Evolutionary conservation across 2,113 vertebrate genomes (phyloP).

Genomic region (Dascyllus trimaculatus): DNA sequence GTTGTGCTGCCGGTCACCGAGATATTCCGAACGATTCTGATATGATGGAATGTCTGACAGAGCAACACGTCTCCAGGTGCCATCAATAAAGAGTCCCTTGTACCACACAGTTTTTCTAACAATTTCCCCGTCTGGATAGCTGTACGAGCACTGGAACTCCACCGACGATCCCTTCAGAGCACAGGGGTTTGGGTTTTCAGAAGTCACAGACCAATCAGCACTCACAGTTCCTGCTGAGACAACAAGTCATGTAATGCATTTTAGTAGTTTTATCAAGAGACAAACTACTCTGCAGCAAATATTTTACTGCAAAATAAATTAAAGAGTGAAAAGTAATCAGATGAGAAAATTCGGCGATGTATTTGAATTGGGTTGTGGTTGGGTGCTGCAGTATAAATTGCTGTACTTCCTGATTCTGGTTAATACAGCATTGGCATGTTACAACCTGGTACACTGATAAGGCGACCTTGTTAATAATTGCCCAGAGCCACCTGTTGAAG

Average conservation of each 20-base stretch:
- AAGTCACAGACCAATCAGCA: constrained; percentile 17
- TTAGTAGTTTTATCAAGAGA: neutral
- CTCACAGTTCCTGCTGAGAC: constrained; percentile 25
- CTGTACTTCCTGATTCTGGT: no score
- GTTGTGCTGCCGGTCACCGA: constrained; percentile 36
- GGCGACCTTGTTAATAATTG: no score
- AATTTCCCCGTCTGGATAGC: constrained; percentile 14
- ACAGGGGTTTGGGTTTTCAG: constrained; percentile 50
- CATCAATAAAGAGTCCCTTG: neutral
- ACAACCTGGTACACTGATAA: no score
- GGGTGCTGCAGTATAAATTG: no score
- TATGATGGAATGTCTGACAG: constrained; percentile 30
- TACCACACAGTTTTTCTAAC: constrained; percentile 8
- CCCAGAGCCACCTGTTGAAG: no score
- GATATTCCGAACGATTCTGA: constrained; percentile 34
- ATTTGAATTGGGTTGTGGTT: no score
- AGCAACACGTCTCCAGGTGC: neutral
- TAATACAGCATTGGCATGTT: no score
- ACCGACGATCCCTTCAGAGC: constrained; percentile 47
- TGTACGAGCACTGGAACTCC: constrained; percentile 49
- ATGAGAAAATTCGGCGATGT: no score
- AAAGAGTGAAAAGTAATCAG: no score
- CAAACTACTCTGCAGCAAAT: neutral
- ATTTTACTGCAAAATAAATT: neutral
- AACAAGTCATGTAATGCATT: neutral